phyloP scores from a whole-genome alignment of 2,113 vertebrate species.

The Microcebus tavaratra region DNA sequence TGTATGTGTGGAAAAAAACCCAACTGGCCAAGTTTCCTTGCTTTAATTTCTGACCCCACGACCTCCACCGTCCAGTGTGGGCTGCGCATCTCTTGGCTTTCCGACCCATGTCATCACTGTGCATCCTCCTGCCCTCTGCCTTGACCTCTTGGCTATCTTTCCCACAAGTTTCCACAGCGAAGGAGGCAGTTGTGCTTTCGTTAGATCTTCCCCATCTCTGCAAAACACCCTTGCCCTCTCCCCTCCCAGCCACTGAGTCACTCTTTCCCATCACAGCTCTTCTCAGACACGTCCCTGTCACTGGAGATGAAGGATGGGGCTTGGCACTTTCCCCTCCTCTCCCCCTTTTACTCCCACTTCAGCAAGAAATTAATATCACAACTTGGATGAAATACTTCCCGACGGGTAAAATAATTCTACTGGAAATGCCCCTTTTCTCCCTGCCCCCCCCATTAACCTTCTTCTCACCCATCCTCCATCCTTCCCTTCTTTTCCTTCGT shows the following conservation, averaged over 20 bases:
- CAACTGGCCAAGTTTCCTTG: not conserved
- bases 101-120: not conserved
- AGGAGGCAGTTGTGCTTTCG: not conserved
- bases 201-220: conserved; percentile 44
- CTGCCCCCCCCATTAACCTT: not conserved
- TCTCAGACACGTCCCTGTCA: not conserved
- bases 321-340: not conserved
- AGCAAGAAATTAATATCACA: conserved; percentile 19
- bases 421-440: not conserved
- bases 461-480: not conserved
- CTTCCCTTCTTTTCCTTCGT: not conserved
- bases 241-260: conserved; percentile 61
- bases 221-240: conserved; percentile 38
- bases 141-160: conserved; percentile 9
- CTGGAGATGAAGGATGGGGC: not conserved
- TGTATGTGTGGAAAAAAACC: not conserved
- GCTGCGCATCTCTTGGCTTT: not conserved
- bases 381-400: not conserved
- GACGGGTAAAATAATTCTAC: not conserved
- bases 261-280: conserved; percentile 42
- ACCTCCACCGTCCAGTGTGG: not conserved
- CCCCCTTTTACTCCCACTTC: not conserved
- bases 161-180: conserved; percentile 10
- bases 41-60: not conserved
- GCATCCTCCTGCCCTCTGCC: not conserved